Percentiles rank a stretch among this genome's conserved stretches.
Conservation (phyloP, 2,888 invertebrate species). For the Diaprepes abbreviatus region DNA sequence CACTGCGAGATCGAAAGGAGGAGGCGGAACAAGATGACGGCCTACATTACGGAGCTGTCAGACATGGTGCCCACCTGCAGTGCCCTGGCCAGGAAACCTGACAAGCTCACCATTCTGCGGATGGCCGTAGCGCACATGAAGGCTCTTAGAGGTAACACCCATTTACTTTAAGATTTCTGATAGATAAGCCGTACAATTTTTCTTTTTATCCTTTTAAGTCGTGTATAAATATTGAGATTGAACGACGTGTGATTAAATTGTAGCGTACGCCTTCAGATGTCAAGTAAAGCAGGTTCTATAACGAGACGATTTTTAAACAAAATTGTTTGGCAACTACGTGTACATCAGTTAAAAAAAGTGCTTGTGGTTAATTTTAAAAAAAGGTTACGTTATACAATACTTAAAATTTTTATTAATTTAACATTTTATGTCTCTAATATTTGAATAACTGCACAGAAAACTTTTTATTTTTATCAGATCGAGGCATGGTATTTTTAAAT, state of each 20-base stretch:
- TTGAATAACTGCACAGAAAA: too few species aligned
- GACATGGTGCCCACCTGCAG: constrained; percentile 99
- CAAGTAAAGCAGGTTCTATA: constrained; percentile 33
- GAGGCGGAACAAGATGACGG: constrained; percentile 99
- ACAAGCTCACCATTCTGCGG: constrained; percentile 97
- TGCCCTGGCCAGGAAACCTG: constrained; percentile 97
- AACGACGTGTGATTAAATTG: constrained; percentile 40
- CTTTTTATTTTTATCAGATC: too few species aligned
- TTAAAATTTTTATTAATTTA: too few species aligned
- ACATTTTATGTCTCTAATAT: too few species aligned
- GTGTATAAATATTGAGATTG: constrained; percentile 40
- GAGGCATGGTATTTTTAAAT: too few species aligned
- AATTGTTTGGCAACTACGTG: constrained; percentile 13
- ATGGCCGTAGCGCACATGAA: constrained; percentile 99
- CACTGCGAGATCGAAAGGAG: constrained; percentile 99
- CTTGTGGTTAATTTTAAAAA: too few species aligned
- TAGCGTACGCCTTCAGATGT: constrained; percentile 33
- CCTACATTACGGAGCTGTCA: constrained; percentile 98
- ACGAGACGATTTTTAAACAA: constrained; percentile 25
- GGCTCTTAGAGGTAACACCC: constrained; percentile 85
- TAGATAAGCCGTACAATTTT: constrained; percentile 34
- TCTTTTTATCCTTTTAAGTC: constrained; percentile 35
- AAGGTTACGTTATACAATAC: too few species aligned
- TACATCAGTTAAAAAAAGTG: background rate
- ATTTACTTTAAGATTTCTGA: constrained; percentile 35